A percentile compares a stretch with the other conserved stretches of the same genome.
phyloP scores from a whole-genome alignment of 1,140 invertebrate genomes.

The Trichogramma pretiosum region DNA sequence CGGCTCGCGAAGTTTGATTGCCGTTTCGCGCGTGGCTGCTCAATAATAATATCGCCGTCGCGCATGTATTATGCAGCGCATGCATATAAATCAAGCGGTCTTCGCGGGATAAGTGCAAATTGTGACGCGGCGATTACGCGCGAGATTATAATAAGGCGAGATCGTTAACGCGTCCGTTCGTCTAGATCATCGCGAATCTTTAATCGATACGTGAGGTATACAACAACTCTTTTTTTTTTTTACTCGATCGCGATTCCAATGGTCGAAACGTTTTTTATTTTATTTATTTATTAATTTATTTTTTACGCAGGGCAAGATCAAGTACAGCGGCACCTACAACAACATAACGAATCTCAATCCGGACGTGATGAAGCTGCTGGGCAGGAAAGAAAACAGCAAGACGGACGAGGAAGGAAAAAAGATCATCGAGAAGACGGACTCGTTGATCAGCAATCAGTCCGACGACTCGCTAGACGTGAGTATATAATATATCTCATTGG shows the following conservation, averaged over 20 bases:
- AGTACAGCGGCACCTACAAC: slow-evolving; percentile 49
- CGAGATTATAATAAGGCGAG: too few relatives aligned
- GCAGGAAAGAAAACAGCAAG: slow-evolving; percentile 24
- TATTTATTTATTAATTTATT: background rate
- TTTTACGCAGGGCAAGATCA: slow-evolving; percentile 45
- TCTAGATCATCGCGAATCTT: too few relatives aligned
- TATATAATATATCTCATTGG: too few relatives aligned
- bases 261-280: background rate
- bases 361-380: slow-evolving; percentile 44
- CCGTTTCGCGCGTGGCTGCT: too few relatives aligned
- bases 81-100: too few relatives aligned
- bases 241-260: background rate
- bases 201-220: too few relatives aligned
- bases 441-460: background rate
- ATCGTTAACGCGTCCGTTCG: too few relatives aligned
- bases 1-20: too few relatives aligned
- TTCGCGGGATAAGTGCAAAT: too few relatives aligned
- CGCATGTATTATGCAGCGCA: too few relatives aligned
- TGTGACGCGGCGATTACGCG: too few relatives aligned
- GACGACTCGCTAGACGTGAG: slow-evolving; percentile 1
- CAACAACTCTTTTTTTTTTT: background rate
- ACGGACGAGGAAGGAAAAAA: slow-evolving; percentile 31
- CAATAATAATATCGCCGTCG: too few relatives aligned
- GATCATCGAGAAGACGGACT: background rate
- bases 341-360: slow-evolving; percentile 45